These are phyloP conservation scores for Ephialtes manifestator DNA, from an alignment of 2,888 invertebrate genomes.

Conservation along the genomic window DNA sequence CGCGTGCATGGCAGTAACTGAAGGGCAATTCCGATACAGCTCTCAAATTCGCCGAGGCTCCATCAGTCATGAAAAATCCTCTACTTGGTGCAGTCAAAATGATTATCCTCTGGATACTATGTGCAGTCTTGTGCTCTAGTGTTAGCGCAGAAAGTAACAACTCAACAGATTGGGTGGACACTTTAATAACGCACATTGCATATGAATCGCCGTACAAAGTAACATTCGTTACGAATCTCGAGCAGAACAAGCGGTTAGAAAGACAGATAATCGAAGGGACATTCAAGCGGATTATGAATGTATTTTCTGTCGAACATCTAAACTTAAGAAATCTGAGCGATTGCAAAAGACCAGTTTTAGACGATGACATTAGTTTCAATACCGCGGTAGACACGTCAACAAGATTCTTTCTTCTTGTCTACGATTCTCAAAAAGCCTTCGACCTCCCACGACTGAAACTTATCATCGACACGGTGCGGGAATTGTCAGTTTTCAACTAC, in stretches of 20 bases:
- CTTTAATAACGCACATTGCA: conserved; percentile 21
- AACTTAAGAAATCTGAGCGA: background rate
- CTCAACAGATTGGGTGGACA: conserved; percentile 36
- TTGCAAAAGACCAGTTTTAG: background rate
- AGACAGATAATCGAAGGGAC: conserved; percentile 7
- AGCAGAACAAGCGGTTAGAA: background rate
- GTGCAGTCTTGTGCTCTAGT: background rate
- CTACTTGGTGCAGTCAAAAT: background rate
- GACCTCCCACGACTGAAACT: background rate
- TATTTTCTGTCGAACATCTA: background rate
- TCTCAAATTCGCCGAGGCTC: background rate
- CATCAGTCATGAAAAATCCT: no score
- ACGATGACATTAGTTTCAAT: background rate
- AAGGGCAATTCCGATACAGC: no score
- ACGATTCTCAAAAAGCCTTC: conserved; percentile 15
- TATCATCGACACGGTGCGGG: conserved; percentile 30
- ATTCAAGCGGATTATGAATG: conserved; percentile 2
- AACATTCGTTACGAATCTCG: conserved; percentile 6
- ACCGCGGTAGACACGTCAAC: background rate
- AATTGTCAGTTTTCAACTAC: conserved; percentile 3
- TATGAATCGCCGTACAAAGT: conserved; percentile 12
- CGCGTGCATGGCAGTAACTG: no score
- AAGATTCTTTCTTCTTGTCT: conserved; percentile 35
- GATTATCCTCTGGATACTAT: background rate
- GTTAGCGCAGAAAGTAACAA: background rate